Percentiles rank a stretch among this genome's conserved stretches.
These are phyloP conservation scores for Hucho hucho DNA, from an alignment of 2,113 vertebrate genomes.

Conservation along the genomic window DNA sequence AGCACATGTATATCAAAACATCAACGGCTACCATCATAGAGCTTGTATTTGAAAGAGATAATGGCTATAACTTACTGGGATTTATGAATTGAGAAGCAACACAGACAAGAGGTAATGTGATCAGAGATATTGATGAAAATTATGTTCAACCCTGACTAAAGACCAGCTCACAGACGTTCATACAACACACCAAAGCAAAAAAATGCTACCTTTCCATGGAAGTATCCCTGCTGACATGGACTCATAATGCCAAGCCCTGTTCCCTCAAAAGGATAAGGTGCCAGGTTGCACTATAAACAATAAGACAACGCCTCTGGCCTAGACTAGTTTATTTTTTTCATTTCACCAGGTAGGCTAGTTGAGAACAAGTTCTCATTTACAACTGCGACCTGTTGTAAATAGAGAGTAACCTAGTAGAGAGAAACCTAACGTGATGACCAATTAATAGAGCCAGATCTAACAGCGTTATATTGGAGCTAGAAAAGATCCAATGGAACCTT, in stretches of 20 bases:
- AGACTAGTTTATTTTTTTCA: too few species aligned
- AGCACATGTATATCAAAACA: background rate
- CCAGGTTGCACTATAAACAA: background rate
- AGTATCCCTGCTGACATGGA: background rate
- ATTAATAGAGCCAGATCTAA: background rate
- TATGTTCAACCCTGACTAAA: background rate
- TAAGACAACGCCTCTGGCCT: background rate
- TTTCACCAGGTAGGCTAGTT: too few species aligned
- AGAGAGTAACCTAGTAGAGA: too few species aligned
- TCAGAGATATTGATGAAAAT: background rate
- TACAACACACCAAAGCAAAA: background rate
- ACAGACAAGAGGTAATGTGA: background rate
- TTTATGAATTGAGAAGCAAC: background rate
- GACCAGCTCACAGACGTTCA: background rate
- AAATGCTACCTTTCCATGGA: too few species aligned
- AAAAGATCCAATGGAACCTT: background rate
- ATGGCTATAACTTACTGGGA: background rate
- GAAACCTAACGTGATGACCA: background rate
- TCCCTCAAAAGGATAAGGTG: background rate
- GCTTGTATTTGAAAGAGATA: background rate
- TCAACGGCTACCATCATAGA: background rate
- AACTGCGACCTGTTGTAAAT: too few species aligned
- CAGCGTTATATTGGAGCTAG: background rate
- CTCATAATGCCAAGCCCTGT: background rate
- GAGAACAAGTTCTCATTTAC: too few species aligned